These are phyloP conservation scores for Azorinus chamasolen DNA, from an alignment of 2,888 invertebrate species.

Conservation along the genomic window DNA sequence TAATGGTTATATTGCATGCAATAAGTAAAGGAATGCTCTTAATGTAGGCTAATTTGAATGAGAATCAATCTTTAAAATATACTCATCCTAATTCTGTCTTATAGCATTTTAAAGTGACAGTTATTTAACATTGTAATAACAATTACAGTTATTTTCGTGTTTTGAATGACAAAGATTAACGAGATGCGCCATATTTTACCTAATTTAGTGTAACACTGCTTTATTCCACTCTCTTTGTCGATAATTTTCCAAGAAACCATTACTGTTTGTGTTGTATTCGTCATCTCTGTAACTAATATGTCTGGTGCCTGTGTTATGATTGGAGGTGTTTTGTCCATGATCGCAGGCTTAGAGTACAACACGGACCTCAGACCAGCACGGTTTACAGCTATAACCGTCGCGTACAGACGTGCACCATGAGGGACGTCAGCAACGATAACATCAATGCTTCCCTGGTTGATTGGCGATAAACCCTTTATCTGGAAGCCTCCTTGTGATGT, in stretches of 20 bases:
- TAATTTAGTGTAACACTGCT: conserved; percentile 12
- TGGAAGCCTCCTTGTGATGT: conserved; percentile 58
- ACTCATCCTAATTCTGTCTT: too few relatives aligned
- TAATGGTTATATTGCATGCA: too few relatives aligned
- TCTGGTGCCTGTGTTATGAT: conserved; percentile 16
- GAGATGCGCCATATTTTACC: conserved; percentile 7
- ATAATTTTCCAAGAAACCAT: conserved; percentile 19
- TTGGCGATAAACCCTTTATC: conserved; percentile 34
- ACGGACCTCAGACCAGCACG: conserved; percentile 51
- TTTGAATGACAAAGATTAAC: too few relatives aligned
- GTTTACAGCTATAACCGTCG: conserved; percentile 60
- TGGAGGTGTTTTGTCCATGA: conserved; percentile 64
- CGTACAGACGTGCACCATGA: conserved; percentile 57
- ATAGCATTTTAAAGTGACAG: not conserved
- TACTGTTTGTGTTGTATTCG: not conserved
- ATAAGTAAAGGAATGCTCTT: too few relatives aligned
- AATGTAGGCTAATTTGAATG: too few relatives aligned
- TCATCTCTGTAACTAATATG: not conserved
- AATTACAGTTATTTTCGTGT: not conserved
- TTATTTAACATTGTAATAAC: not conserved
- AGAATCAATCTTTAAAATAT: too few relatives aligned
- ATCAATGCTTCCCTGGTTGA: conserved; percentile 24
- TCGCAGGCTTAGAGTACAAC: conserved; percentile 48
- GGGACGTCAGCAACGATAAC: conserved; percentile 33
- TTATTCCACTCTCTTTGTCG: conserved; percentile 32